Conservation (phyloP, 2,797 vertebrate genomes). For the Argentina silus region DNA sequence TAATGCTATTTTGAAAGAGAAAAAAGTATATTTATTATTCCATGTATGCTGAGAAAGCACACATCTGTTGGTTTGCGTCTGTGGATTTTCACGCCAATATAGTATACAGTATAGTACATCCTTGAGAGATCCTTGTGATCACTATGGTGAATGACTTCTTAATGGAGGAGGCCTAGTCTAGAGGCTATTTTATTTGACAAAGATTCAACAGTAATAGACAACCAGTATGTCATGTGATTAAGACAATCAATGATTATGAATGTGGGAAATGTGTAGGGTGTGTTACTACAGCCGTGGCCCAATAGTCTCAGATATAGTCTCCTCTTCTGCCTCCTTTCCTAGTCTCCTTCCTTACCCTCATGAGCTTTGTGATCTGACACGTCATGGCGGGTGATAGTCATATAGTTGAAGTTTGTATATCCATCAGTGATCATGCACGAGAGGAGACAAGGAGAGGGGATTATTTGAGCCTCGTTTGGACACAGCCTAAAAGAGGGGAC, state of each 20-base stretch:
- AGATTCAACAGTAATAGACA: background rate
- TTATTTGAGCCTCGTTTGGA: background rate
- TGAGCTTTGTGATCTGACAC: background rate
- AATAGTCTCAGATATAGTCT: background rate
- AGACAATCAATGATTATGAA: background rate
- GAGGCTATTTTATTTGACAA: background rate
- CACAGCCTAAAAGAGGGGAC: background rate
- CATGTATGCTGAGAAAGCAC: background rate
- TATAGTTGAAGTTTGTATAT: no score
- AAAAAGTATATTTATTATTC: slow-evolving; percentile 7
- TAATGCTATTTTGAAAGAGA: background rate
- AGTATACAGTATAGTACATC: background rate
- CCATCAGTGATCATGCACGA: no score
- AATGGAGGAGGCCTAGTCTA: background rate
- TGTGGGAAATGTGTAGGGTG: background rate
- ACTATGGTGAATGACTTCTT: background rate
- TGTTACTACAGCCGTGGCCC: slow-evolving; percentile 14
- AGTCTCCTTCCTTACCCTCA: background rate
- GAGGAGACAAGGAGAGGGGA: background rate
- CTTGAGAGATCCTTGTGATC: background rate
- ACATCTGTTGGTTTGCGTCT: background rate
- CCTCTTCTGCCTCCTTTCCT: background rate
- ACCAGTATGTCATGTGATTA: background rate
- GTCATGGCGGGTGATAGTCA: no score
- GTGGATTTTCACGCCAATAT: background rate